A percentile compares a stretch with the other conserved stretches of the same genome.
Conservation (phyloP, 1,140 invertebrate genomes). For the Caenorhabditis latens region DNA sequence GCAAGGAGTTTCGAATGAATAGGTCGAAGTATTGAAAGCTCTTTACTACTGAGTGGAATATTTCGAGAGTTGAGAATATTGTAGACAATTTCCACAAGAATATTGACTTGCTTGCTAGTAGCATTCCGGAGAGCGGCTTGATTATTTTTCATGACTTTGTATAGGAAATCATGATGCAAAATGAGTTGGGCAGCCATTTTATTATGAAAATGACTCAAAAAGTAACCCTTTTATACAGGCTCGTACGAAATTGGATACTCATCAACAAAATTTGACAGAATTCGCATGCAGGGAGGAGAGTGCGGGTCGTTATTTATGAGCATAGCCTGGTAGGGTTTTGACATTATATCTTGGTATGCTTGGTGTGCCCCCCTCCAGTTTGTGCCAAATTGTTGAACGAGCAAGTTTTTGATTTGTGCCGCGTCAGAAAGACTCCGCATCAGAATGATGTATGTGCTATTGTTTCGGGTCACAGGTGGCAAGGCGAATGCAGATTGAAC, state of each 20-base stretch:
- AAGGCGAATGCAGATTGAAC: too few relatives aligned
- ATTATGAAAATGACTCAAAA: too few relatives aligned
- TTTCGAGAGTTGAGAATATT: neutral
- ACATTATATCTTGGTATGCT: neutral
- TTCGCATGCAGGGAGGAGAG: too few relatives aligned
- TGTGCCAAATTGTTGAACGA: neutral
- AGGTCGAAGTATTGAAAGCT: neutral
- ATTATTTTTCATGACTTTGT: too few relatives aligned
- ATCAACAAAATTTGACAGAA: too few relatives aligned
- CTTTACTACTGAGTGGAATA: neutral
- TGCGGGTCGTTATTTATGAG: too few relatives aligned
- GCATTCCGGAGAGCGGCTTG: neutral
- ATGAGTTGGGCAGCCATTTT: too few relatives aligned
- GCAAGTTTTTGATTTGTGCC: neutral
- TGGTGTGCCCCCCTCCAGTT: neutral
- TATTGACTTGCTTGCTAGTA: neutral
- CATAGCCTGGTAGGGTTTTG: too few relatives aligned
- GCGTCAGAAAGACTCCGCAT: neutral
- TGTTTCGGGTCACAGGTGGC: neutral
- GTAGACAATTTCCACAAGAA: neutral
- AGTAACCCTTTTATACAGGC: too few relatives aligned
- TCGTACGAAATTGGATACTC: too few relatives aligned
- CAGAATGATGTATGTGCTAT: neutral
- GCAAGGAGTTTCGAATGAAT: neutral
- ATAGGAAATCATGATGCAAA: too few relatives aligned